phyloP scores from a whole-genome alignment of 2,888 invertebrate species.

The Electrophaes corylata region DNA sequence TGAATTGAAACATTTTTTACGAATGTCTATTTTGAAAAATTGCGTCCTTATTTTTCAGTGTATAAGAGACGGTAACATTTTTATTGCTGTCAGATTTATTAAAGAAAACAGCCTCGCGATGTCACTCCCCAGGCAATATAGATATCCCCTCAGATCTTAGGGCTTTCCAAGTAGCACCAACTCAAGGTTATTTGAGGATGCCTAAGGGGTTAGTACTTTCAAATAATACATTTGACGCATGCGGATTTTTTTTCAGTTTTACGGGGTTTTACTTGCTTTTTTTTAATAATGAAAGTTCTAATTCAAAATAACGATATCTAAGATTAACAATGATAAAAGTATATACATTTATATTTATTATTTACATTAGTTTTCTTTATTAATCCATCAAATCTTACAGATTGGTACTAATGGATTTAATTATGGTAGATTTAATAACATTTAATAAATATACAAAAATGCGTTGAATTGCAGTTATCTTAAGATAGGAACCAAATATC shows the following conservation, averaged over 20 bases:
- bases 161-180: too few species aligned
- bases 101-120: too few species aligned
- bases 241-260: neutral
- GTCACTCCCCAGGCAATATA: too few species aligned
- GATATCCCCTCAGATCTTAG: too few species aligned
- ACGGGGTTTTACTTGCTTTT: too few species aligned
- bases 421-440: conserved; percentile 49
- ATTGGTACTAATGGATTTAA: too few species aligned
- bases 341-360: conserved; percentile 32
- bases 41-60: neutral
- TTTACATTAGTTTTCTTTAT: conserved; percentile 37
- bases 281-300: conserved; percentile 41
- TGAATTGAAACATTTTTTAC: conserved; percentile 31
- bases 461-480: conserved; percentile 66
- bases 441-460: conserved; percentile 72
- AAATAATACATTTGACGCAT: too few species aligned
- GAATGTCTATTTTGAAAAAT: neutral
- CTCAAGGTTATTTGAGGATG: too few species aligned
- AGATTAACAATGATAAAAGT: conserved; percentile 22
- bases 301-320: conserved; percentile 35
- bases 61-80: neutral
- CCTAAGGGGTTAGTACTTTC: too few species aligned
- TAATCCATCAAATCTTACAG: conserved; percentile 33
- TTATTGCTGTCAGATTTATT: neutral
- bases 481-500: conserved; percentile 82